Percentiles rank a stretch among this genome's conserved stretches.
These are phyloP conservation scores for Paguma larvata DNA, from an alignment of 2,797 vertebrate genomes.

Conservation along the genomic window DNA sequence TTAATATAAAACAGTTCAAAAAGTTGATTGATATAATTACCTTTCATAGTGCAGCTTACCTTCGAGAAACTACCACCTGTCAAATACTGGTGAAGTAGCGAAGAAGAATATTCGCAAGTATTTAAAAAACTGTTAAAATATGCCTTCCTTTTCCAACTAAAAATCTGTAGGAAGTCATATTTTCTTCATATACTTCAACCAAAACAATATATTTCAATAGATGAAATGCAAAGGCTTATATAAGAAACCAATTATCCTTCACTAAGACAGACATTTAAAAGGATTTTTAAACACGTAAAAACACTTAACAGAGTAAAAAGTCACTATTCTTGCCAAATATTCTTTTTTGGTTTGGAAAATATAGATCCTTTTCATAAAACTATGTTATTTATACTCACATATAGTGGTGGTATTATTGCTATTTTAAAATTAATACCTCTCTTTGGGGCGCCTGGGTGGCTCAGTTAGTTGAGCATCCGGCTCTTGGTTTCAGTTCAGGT, in stretches of 20 bases:
- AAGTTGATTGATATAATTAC: not conserved
- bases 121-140: constrained; percentile 27
- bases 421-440: not conserved
- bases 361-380: not conserved
- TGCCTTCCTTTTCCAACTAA: not conserved
- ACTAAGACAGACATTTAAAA: not conserved
- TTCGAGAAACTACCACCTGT: constrained; percentile 6
- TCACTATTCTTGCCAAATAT: not conserved
- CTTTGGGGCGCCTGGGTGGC: no score
- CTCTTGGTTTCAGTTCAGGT: no score
- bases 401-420: not conserved
- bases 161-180: not conserved
- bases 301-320: not conserved
- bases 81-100: not conserved
- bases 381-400: not conserved
- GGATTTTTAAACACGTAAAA: not conserved
- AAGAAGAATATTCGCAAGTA: not conserved
- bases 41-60: not conserved
- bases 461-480: no score
- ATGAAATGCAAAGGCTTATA: not conserved
- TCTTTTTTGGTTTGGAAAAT: not conserved
- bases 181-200: not conserved
- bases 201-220: not conserved
- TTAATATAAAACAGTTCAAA: not conserved
- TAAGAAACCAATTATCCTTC: not conserved